A percentile compares a stretch with the other conserved stretches of the same genome.
Conservation (phyloP, 2,113 vertebrate species). For the Formicarius rufipectus region DNA sequence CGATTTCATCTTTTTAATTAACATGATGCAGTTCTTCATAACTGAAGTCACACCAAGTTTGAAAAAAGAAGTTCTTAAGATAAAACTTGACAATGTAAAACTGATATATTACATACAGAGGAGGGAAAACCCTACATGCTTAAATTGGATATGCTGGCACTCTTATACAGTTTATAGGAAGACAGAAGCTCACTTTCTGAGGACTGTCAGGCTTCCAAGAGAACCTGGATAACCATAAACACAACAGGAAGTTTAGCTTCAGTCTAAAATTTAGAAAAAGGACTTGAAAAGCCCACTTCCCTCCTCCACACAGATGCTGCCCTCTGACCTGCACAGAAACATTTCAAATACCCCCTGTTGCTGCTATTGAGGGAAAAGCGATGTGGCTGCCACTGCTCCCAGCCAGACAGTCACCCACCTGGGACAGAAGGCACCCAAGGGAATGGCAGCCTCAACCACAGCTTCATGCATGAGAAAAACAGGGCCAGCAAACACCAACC, state of each 20-base stretch:
- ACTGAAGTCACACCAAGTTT: not conserved
- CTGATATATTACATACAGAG: not conserved
- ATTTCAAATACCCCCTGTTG: not conserved
- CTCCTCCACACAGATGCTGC: not conserved
- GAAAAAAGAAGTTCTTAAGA: not conserved
- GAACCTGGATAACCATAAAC: not conserved
- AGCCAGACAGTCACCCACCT: not conserved
- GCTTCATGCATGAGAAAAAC: rapidly evolving
- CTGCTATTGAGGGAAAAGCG: rapidly evolving
- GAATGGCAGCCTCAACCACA: rapidly evolving
- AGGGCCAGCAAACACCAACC: not conserved
- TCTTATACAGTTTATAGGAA: not conserved
- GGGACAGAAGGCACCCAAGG: not conserved
- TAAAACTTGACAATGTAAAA: not conserved
- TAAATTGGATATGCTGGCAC: rapidly evolving
- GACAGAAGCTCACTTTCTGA: not conserved
- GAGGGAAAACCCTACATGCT: not conserved
- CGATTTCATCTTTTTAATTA: not conserved
- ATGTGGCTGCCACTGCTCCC: not conserved
- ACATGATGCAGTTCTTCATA: not conserved
- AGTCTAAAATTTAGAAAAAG: not conserved
- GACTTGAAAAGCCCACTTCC: not conserved
- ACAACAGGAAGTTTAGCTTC: not conserved
- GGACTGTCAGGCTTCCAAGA: not conserved
- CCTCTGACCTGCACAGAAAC: not conserved